A percentile compares a stretch with the other conserved stretches of the same genome.
phyloP scores from a whole-genome alignment of 2,797 vertebrate genomes.

The Distichodus sexfasciatus region DNA sequence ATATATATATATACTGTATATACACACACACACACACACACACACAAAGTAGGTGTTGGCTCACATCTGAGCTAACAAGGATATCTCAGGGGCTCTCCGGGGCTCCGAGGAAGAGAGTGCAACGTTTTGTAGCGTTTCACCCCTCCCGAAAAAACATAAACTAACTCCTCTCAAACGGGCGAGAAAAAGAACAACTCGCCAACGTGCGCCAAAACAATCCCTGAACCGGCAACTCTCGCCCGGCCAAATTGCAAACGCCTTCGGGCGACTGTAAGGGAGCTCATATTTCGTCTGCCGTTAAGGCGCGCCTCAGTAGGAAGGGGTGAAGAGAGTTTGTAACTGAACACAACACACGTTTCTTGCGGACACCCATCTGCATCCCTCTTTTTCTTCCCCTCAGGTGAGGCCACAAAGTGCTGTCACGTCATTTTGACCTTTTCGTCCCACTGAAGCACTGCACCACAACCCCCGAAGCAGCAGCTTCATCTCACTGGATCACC shows the following conservation, averaged over 20 bases:
- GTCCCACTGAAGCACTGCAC: no score
- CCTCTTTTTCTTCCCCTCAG: no score
- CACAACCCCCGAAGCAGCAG: no score
- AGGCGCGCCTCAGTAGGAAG: no score
- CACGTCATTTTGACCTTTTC: no score
- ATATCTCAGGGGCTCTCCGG: conserved; percentile 41
- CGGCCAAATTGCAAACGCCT: conserved; percentile 1
- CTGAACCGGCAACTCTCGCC: conserved; percentile 18
- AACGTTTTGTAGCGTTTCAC: conserved; percentile 22
- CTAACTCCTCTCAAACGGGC: background rate
- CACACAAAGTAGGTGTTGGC: conserved; percentile 29
- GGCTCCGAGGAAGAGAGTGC: conserved; percentile 25
- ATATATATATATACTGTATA: conserved; percentile 19
- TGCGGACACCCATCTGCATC: no score
- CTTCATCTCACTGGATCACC: no score
- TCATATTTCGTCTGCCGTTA: conserved; percentile 13
- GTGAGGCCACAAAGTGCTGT: no score
- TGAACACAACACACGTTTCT: no score
- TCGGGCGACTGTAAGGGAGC: background rate
- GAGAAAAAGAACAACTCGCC: conserved; percentile 29
- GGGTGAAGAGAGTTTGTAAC: no score
- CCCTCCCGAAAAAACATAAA: conserved; percentile 1
- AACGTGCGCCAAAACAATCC: conserved; percentile 28
- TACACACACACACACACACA: background rate
- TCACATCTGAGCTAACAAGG: conserved; percentile 52